These are phyloP conservation scores for Machimus atricapillus DNA, from an alignment of 2,888 invertebrate genomes.

Conservation along the genomic window DNA sequence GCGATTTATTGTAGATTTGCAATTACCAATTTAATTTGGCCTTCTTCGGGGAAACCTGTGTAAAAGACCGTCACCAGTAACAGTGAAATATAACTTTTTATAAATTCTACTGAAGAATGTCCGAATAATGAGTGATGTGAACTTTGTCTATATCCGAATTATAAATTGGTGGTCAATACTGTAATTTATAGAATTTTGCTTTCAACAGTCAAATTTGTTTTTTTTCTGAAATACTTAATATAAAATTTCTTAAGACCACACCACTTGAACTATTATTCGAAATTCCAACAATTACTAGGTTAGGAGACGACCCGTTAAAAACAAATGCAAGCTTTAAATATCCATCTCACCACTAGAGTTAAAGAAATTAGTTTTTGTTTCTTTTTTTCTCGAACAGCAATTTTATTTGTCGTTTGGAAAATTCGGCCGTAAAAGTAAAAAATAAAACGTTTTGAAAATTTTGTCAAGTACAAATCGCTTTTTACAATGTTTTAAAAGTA, in stretches of 20 bases:
- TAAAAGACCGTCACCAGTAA: background rate
- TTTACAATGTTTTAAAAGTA: background rate
- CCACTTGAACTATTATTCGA: background rate
- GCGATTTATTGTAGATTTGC: conserved; percentile 1
- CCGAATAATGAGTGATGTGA: background rate
- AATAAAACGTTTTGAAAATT: conserved; percentile 35
- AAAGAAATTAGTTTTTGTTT: background rate
- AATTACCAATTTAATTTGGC: background rate
- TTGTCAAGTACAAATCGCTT: background rate
- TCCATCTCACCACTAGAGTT: background rate
- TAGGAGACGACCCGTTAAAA: background rate
- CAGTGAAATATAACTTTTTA: background rate
- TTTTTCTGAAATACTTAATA: background rate
- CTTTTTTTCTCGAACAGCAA: background rate
- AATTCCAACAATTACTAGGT: background rate
- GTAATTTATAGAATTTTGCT: background rate
- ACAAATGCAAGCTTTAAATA: background rate
- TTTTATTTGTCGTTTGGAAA: background rate
- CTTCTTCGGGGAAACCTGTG: background rate
- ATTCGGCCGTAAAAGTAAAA: background rate
- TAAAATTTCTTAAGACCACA: background rate
- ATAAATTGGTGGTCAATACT: background rate
- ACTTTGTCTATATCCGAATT: background rate
- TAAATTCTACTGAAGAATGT: background rate
- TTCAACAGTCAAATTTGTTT: too few relatives aligned